Base-by-base conservation (phyloP, 2,113 vertebrate genomes). In the Rutilus rutilus region DNA sequence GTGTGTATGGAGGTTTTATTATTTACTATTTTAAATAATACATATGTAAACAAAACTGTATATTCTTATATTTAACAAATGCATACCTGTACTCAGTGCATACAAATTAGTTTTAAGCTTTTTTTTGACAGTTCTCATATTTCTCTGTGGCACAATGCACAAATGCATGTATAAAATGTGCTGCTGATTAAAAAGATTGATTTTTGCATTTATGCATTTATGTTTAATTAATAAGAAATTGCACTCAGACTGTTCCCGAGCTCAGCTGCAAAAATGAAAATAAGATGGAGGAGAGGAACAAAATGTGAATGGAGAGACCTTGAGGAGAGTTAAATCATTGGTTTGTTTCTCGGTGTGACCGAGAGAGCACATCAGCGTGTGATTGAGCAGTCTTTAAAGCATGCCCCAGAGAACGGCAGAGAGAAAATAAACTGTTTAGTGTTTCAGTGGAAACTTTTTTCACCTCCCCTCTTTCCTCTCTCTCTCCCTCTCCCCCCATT, bases 391-490 rank as follows among this genome's bases (percentile, higher is more conserved):
- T 86, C 74, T 79, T 71, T 82, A 85, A 84, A 86, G 85, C 52
- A 8, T 78, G 86, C 83, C 89, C 85, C 14, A 25, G 88, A 91
- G 89, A 90, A 86, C 75, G 52, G 89, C 90, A 88, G 73, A 88
- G 87, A 86, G 79, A 78, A 87, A 89, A 87, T 87, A 88, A 84
- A 88, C 88, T 86, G 89, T 88, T 88, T 91, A 91, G 86, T 74
- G 86, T 92, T 91, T 89, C 90, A 87, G 69, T 88, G 85, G 88
- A 89, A 89, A 87, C 82, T 89, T 92, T 91, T 75, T 90, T 62
- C n/a, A 42, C 52, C 65, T 79, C 88, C 85, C 78, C 82, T 57
- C 90, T 80, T 17, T 52, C 50, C 15, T 15, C 84, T 54, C 67
- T 8, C 21, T 10, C 39, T 12, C 36, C 21, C 67, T 71, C 67